These are phyloP conservation scores for Caenorhabditis latens DNA, from an alignment of 1,140 invertebrate species.

Conservation along the genomic window DNA sequence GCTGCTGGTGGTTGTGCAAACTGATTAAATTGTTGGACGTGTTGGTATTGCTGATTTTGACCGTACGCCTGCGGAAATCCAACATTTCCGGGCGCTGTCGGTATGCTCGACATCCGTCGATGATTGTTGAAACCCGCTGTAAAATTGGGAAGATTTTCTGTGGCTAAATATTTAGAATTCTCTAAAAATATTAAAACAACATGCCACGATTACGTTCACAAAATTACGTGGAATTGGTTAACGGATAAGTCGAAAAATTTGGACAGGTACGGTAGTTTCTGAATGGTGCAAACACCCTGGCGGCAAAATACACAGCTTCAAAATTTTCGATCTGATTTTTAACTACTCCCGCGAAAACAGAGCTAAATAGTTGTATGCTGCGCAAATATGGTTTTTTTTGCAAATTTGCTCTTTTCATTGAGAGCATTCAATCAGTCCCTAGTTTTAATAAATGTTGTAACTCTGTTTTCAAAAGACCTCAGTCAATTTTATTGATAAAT, in stretches of 20 bases:
- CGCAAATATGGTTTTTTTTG: neutral
- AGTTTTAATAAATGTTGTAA: neutral
- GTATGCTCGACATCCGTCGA: slow-evolving; percentile 48
- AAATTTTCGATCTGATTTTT: neutral
- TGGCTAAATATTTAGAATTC: no score
- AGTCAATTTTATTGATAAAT: neutral
- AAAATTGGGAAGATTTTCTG: neutral
- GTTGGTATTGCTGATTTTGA: slow-evolving; percentile 38
- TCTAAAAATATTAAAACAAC: no score
- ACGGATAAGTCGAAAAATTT: neutral
- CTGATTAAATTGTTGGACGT: slow-evolving; percentile 57
- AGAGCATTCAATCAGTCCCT: neutral
- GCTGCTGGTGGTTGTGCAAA: neutral
- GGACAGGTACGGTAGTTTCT: neutral
- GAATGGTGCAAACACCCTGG: neutral
- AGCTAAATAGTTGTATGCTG: neutral
- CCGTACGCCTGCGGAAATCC: slow-evolving; percentile 60
- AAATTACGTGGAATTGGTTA: neutral
- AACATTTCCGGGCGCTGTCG: slow-evolving; percentile 49
- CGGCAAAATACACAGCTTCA: neutral
- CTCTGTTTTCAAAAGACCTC: neutral
- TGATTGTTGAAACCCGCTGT: slow-evolving; percentile 31
- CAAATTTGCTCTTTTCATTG: neutral
- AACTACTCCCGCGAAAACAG: neutral
- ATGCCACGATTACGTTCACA: no score